These are phyloP conservation scores for Scaptomyza graminum DNA, from an alignment of 1,140 invertebrate species.

Conservation along the genomic window DNA sequence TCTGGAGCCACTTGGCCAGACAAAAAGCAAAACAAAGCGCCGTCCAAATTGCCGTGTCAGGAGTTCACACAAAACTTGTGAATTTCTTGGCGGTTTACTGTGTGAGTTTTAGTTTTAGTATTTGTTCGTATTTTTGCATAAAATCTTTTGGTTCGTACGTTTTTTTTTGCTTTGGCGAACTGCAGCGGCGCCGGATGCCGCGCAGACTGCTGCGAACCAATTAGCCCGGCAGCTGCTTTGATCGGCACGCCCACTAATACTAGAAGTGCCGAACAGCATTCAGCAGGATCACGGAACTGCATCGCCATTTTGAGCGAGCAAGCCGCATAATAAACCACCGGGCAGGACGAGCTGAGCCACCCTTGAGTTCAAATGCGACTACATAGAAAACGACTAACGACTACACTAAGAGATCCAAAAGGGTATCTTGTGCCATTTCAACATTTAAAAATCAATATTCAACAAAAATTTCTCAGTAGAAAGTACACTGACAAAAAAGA, in stretches of 20 bases:
- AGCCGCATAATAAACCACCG: background rate
- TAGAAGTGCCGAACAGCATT: background rate
- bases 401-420: background rate
- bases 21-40: constrained; percentile 23
- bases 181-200: constrained; percentile 64
- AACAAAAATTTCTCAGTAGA: too few relatives aligned
- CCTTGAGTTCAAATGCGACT: background rate
- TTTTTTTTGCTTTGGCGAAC: constrained; percentile 3
- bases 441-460: too few relatives aligned
- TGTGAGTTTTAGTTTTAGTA: constrained; percentile 1
- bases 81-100: constrained; percentile 50
- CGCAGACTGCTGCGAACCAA: constrained; percentile 54
- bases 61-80: constrained; percentile 79
- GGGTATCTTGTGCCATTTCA: too few relatives aligned
- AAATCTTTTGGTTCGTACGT: background rate
- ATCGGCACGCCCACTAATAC: constrained; percentile 18
- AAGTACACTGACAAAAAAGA: too few relatives aligned
- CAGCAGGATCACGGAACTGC: background rate
- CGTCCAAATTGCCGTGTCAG: constrained; percentile 54
- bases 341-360: constrained; percentile 1
- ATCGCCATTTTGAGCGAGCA: constrained; percentile 23
- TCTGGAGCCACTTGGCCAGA: constrained; percentile 32
- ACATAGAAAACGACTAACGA: background rate
- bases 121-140: constrained; percentile 4
- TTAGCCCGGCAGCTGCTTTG: constrained; percentile 46